Conservation (phyloP, 2,113 vertebrate species). For the Menidia beryllina region DNA sequence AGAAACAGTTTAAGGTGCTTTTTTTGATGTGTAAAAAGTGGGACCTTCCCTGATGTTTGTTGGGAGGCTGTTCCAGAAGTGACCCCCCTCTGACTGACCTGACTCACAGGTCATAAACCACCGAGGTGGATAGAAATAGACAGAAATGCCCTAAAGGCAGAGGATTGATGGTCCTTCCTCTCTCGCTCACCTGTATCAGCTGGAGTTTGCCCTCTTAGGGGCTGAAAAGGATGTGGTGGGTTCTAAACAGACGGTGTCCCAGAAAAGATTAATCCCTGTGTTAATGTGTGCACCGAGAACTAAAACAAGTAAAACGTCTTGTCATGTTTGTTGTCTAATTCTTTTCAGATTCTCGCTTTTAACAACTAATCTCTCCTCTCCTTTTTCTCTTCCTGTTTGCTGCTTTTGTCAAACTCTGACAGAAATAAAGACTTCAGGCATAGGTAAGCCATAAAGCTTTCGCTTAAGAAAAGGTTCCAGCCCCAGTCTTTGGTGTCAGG, state of each 20-base stretch:
- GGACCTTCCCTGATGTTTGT: too few species aligned
- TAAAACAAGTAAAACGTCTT: neutral
- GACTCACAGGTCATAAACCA: slow-evolving; percentile 62
- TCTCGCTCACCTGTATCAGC: slow-evolving; percentile 65
- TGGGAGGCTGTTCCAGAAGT: too few species aligned
- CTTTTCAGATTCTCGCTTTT: slow-evolving; percentile 50
- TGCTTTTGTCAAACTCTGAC: slow-evolving; percentile 87
- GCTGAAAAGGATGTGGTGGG: slow-evolving; percentile 21
- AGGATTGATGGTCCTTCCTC: slow-evolving; percentile 56
- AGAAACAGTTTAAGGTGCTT: too few species aligned
- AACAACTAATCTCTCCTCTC: slow-evolving; percentile 68
- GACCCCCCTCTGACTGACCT: too few species aligned
- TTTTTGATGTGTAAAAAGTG: too few species aligned
- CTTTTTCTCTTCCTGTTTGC: slow-evolving; percentile 63
- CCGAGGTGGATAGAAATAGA: slow-evolving; percentile 55
- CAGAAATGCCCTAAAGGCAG: slow-evolving; percentile 58
- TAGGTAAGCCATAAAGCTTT: slow-evolving; percentile 89
- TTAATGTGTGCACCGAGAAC: slow-evolving; percentile 17
- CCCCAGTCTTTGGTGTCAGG: neutral
- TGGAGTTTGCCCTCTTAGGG: slow-evolving; percentile 44
- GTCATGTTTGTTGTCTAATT: slow-evolving; percentile 36
- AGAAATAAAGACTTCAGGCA: slow-evolving; percentile 99
- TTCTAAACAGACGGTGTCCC: slow-evolving; percentile 22
- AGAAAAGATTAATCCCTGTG: slow-evolving; percentile 37
- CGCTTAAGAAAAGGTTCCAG: slow-evolving; percentile 4